Conservation (phyloP, 2,113 vertebrate genomes). For the Gopherus flavomarginatus region DNA sequence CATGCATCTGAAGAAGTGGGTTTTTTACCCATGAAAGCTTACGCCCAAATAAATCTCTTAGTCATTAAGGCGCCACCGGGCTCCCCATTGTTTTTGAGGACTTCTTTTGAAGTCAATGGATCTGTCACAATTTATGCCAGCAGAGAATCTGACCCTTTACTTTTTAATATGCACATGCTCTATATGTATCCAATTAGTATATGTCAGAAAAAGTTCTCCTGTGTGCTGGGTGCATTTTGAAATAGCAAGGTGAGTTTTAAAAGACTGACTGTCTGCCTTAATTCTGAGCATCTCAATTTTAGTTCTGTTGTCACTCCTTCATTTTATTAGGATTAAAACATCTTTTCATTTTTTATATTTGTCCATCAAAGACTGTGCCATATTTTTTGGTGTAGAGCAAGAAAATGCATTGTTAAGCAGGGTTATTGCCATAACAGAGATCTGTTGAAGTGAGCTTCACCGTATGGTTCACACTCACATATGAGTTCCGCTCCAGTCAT, state of each 20-base stretch:
- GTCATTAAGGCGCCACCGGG: no score
- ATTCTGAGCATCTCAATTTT: not conserved
- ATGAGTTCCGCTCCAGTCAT: not conserved
- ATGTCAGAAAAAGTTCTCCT: not conserved
- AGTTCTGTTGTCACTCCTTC: not conserved
- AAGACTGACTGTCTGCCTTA: not conserved
- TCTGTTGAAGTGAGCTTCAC: not conserved
- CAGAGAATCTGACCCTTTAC: not conserved
- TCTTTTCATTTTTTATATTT: not conserved
- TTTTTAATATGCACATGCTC: not conserved
- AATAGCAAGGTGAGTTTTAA: not conserved
- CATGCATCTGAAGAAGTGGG: no score
- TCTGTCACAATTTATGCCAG: slow-evolving; percentile 5
- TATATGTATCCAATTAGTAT: not conserved
- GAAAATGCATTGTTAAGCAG: not conserved
- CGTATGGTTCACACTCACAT: not conserved
- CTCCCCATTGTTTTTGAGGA: not conserved
- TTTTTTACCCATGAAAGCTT: no score
- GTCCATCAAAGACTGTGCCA: not conserved
- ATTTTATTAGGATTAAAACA: rapidly evolving
- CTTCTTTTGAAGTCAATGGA: slow-evolving; percentile 19
- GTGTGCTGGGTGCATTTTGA: not conserved
- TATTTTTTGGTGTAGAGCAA: not conserved
- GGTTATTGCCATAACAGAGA: not conserved
- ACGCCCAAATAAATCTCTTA: no score